Percentiles rank a stretch among this genome's conserved stretches.
Evolutionary conservation across 2,888 invertebrate genomes (phyloP).

Genomic region (Chelonus formosanus): DNA sequence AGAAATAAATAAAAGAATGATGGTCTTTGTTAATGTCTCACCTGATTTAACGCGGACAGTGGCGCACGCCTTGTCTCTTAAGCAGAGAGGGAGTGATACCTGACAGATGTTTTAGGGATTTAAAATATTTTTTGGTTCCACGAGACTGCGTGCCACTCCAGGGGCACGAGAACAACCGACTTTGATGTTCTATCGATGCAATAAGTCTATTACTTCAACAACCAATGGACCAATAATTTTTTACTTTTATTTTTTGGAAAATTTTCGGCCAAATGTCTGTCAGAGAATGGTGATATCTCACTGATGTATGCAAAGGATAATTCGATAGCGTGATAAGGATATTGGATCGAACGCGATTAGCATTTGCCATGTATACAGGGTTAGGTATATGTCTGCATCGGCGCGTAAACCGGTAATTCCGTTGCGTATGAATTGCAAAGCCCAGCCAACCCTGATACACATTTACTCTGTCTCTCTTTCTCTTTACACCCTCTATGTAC

Average conservation of each 20-base stretch:
- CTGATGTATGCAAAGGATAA: conserved; percentile 25
- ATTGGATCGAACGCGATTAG: conserved; percentile 44
- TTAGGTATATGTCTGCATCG: conserved; percentile 44
- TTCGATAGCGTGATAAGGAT: conserved; percentile 44
- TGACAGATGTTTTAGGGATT: conserved; percentile 59
- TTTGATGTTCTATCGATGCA: conserved; percentile 22
- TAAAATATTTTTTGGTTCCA: conserved; percentile 51
- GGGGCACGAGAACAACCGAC: conserved; percentile 17
- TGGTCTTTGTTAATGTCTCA: conserved; percentile 51
- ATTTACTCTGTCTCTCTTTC: conserved; percentile 54
- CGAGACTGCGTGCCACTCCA: conserved; percentile 47
- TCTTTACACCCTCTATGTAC: conserved; percentile 62
- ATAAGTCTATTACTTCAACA: background rate
- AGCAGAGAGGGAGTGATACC: conserved; percentile 58
- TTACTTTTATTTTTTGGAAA: background rate
- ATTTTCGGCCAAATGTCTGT: background rate
- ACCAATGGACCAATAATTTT: background rate
- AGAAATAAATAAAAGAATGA: conserved; percentile 36
- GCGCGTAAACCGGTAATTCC: conserved; percentile 60
- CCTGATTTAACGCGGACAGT: conserved; percentile 62
- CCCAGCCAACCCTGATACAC: conserved; percentile 54
- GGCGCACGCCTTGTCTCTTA: conserved; percentile 27
- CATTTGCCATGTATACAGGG: conserved; percentile 32
- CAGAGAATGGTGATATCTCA: background rate
- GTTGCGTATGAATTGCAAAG: conserved; percentile 60